Percentiles rank a stretch among this genome's conserved stretches.
Evolutionary conservation across 2,113 vertebrate species (phyloP).

Genomic region (Oncorhynchus clarkii): DNA sequence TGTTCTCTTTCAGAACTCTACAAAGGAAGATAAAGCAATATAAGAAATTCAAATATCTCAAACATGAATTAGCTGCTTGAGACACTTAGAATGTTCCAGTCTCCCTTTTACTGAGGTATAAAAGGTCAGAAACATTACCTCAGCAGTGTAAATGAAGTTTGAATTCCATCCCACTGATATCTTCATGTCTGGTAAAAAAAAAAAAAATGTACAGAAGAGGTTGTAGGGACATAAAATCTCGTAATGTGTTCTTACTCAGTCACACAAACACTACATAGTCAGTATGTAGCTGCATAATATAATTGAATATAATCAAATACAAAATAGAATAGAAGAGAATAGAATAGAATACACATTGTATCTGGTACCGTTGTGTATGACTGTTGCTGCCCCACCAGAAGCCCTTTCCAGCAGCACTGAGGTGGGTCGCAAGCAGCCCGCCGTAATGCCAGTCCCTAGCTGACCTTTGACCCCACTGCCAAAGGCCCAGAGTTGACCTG

Average conservation of each 20-base stretch:
- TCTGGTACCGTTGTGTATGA: not conserved
- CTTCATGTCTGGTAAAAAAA: slow-evolving; percentile 54
- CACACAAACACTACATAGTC: not conserved
- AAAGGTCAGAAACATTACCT: not conserved
- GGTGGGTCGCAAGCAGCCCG: too few species aligned
- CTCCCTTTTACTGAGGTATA: not conserved
- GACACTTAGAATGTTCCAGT: too few species aligned
- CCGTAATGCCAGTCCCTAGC: too few species aligned
- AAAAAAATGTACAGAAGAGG: not conserved
- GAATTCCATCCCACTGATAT: slow-evolving; percentile 68
- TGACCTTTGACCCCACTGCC: too few species aligned
- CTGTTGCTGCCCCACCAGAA: too few species aligned
- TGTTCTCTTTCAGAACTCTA: slow-evolving; percentile 21
- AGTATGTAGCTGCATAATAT: not conserved
- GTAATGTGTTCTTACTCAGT: not conserved
- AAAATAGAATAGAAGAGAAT: not conserved
- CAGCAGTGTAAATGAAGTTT: slow-evolving; percentile 54
- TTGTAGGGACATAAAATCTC: not conserved
- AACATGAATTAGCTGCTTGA: not conserved
- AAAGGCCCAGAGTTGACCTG: too few species aligned
- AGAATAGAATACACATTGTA: not conserved
- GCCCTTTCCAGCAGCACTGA: too few species aligned
- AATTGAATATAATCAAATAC: not conserved
- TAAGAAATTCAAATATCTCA: not conserved
- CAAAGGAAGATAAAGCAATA: slow-evolving; percentile 8